phyloP scores from a whole-genome alignment of 2,888 invertebrate genomes.

The Hedya salicella region DNA sequence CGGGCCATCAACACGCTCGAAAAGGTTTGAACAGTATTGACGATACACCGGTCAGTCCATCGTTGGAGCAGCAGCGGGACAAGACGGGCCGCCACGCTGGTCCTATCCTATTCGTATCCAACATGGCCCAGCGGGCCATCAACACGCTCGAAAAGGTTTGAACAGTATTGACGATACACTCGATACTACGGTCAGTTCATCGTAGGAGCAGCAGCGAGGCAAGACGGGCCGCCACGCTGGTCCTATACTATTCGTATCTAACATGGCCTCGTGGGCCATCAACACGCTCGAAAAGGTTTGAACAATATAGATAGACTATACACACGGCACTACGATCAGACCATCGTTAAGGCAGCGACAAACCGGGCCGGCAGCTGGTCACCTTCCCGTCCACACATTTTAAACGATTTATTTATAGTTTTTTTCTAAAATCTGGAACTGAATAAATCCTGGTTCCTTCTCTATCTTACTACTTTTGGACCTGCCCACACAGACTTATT shows the following conservation, averaged over 20 bases:
- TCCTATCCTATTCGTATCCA: too few species aligned
- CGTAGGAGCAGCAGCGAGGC: constrained; percentile 86
- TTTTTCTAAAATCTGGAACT: too few species aligned
- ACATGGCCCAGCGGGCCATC: constrained; percentile 95
- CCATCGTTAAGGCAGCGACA: constrained; percentile 87
- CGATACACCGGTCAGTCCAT: too few species aligned
- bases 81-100: too few species aligned
- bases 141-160: constrained; percentile 89
- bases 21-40: constrained; percentile 77
- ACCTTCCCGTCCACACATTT: too few species aligned
- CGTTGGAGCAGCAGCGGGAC: too few species aligned
- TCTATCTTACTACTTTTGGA: too few species aligned
- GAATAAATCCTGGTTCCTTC: too few species aligned
- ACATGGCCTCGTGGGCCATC: constrained; percentile 95
- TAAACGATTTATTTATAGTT: too few species aligned
- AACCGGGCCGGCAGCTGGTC: constrained; percentile 93
- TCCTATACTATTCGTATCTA: too few species aligned
- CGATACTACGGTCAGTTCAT: constrained; percentile 80
- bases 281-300: constrained; percentile 89
- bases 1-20: constrained; percentile 95
- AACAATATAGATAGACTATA: constrained; percentile 86
- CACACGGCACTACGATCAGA: constrained; percentile 89
- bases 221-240: constrained; percentile 94
- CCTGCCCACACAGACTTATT: too few species aligned
- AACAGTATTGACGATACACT: constrained; percentile 86